phyloP scores from a whole-genome alignment of 2,113 vertebrate genomes.

The Aptenodytes forsteri region DNA sequence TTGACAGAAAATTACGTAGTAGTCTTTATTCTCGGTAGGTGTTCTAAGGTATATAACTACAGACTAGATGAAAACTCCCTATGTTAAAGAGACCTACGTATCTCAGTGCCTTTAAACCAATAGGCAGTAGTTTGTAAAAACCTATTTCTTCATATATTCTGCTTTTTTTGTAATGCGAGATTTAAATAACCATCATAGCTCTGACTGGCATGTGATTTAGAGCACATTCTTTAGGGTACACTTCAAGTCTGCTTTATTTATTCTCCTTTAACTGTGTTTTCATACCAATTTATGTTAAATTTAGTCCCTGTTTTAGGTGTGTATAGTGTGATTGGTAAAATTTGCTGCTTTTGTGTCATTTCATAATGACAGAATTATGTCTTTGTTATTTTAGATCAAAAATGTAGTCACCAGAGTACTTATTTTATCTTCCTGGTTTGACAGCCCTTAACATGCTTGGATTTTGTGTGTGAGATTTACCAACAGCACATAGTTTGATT shows the following conservation, averaged over 20 bases:
- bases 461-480: not conserved
- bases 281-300: not conserved
- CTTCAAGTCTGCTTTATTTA: not conserved
- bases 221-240: not conserved
- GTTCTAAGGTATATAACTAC: not conserved
- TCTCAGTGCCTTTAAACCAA: not conserved
- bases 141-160: not conserved
- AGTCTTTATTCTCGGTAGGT: not conserved
- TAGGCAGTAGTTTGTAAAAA: not conserved
- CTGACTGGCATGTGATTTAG: not conserved
- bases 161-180: not conserved
- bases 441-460: not conserved
- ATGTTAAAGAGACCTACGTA: not conserved
- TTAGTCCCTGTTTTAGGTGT: not conserved
- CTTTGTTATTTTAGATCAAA: not conserved
- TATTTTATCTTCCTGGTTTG: not conserved
- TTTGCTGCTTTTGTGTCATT: not conserved
- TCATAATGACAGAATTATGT: not conserved
- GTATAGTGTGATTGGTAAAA: not conserved
- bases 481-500: not conserved
- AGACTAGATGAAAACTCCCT: not conserved
- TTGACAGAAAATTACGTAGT: not conserved
- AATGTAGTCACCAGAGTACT: not conserved
- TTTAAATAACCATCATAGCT: not conserved
- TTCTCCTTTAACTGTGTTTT: not conserved